Percentiles rank a stretch among this genome's conserved stretches.
These are phyloP conservation scores for Cololabis saira DNA, from an alignment of 2,113 vertebrate genomes.

Conservation along the genomic window DNA sequence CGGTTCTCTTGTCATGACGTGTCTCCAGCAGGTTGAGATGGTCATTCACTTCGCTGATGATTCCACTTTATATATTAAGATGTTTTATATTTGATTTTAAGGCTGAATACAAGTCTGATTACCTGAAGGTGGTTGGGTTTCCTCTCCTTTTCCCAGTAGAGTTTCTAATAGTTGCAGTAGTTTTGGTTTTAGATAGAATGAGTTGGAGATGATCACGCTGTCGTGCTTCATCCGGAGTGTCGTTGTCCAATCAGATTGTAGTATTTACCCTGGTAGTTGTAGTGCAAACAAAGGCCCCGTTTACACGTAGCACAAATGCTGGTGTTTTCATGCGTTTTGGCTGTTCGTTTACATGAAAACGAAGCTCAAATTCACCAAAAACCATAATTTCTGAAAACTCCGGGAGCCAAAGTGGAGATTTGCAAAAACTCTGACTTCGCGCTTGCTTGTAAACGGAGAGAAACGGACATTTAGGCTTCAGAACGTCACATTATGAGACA, in stretches of 20 bases:
- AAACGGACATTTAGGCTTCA: too few species aligned
- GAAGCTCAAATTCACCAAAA: too few species aligned
- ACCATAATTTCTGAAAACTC: too few species aligned
- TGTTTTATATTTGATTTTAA: slow-evolving; percentile 33
- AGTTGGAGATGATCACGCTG: neutral
- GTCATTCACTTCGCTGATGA: too few species aligned
- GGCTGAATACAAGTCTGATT: slow-evolving; percentile 36
- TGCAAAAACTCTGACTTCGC: too few species aligned
- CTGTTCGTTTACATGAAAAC: too few species aligned
- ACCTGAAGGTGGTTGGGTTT: slow-evolving; percentile 28
- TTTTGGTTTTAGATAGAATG: neutral
- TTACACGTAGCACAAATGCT: too few species aligned
- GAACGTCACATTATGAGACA: too few species aligned
- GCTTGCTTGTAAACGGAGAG: too few species aligned
- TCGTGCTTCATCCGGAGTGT: slow-evolving; percentile 28
- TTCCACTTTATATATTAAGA: too few species aligned
- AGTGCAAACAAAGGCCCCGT: neutral
- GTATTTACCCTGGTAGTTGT: slow-evolving; percentile 15
- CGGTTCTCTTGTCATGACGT: neutral
- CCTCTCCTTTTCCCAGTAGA: neutral
- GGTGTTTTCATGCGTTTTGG: too few species aligned
- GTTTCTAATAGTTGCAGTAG: neutral
- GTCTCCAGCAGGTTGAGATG: neutral
- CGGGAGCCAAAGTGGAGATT: too few species aligned
- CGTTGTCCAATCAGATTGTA: slow-evolving; percentile 36